A percentile compares a stretch with the other conserved stretches of the same genome.
Conservation (phyloP, 2,797 vertebrate genomes). For the Sorex maritimensis region DNA sequence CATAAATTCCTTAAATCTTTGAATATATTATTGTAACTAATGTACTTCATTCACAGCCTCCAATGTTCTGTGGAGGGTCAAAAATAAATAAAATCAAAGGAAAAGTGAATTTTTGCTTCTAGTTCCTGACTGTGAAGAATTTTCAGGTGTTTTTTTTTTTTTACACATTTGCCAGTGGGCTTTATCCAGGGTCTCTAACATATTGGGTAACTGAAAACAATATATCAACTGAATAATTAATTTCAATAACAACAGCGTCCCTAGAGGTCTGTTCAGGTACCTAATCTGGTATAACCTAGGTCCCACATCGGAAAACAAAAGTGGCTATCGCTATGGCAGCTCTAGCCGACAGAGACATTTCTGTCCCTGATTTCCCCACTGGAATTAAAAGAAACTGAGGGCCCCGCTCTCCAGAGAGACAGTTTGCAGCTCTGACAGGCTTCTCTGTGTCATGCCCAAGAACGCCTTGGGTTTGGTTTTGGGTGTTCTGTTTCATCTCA, state of each 20-base stretch:
- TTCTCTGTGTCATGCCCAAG: not conserved
- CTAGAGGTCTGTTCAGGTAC: slow-evolving; percentile 41
- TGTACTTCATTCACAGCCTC: slow-evolving; percentile 72
- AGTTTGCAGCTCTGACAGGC: not conserved
- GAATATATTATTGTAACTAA: slow-evolving; percentile 77
- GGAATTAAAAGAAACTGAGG: slow-evolving; percentile 56
- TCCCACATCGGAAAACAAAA: slow-evolving; percentile 72
- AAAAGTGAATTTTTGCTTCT: slow-evolving; percentile 62
- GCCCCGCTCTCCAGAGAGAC: slow-evolving; percentile 24
- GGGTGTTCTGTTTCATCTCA: slow-evolving; percentile 26
- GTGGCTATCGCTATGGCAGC: slow-evolving; percentile 72
- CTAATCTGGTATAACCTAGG: slow-evolving; percentile 51
- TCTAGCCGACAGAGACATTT: slow-evolving; percentile 35
- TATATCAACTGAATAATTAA: slow-evolving; percentile 76
- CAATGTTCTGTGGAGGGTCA: slow-evolving; percentile 47
- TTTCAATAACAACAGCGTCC: slow-evolving; percentile 69
- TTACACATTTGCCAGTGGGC: slow-evolving; percentile 64
- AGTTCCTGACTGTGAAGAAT: slow-evolving; percentile 59
- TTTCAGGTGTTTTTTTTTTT: not conserved
- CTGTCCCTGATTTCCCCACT: slow-evolving; percentile 19
- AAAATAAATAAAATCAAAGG: not conserved
- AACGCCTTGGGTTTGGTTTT: not conserved
- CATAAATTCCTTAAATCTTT: slow-evolving; percentile 76
- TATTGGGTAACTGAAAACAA: slow-evolving; percentile 62
- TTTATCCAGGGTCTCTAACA: slow-evolving; percentile 63